A percentile compares a stretch with the other conserved stretches of the same genome.
Evolutionary conservation across 2,113 vertebrate genomes (phyloP).

Genomic region (Tinamus guttatus): DNA sequence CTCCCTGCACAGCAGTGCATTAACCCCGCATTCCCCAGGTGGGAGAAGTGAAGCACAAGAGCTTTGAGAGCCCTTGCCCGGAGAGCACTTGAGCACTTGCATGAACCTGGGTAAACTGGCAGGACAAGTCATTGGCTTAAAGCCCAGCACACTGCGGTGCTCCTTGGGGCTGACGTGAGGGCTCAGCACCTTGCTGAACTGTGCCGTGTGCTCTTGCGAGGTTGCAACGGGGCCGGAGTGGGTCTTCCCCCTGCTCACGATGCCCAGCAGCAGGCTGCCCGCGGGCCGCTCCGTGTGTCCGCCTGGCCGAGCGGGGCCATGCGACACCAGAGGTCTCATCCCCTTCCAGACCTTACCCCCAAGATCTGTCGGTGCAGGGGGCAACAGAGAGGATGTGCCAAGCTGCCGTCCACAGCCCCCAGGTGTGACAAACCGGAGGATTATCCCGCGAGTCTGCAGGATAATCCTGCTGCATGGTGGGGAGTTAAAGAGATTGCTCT

Average conservation of each 20-base stretch:
- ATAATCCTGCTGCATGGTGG: neutral
- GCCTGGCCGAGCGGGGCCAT: neutral
- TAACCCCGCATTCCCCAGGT: neutral
- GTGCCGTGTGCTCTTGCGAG: neutral
- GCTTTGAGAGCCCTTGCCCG: neutral
- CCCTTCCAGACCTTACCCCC: neutral
- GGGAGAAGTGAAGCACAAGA: neutral
- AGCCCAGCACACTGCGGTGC: neutral
- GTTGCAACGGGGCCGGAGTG: neutral
- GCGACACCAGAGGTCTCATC: neutral
- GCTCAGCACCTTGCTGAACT: fast-evolving
- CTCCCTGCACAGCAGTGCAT: neutral
- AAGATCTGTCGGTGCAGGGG: fast-evolving
- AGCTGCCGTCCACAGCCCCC: neutral
- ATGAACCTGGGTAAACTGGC: fast-evolving
- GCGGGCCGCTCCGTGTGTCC: neutral
- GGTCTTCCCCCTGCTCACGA: fast-evolving
- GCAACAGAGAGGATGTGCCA: neutral
- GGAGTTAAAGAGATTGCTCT: neutral
- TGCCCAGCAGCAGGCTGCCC: neutral
- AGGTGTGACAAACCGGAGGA: neutral
- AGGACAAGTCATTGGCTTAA: fast-evolving
- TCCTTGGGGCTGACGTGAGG: neutral
- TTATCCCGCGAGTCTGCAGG: neutral
- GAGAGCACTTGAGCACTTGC: fast-evolving